phyloP scores from a whole-genome alignment of 2,113 vertebrate species.

The Ophthalmolycus amberensis region DNA sequence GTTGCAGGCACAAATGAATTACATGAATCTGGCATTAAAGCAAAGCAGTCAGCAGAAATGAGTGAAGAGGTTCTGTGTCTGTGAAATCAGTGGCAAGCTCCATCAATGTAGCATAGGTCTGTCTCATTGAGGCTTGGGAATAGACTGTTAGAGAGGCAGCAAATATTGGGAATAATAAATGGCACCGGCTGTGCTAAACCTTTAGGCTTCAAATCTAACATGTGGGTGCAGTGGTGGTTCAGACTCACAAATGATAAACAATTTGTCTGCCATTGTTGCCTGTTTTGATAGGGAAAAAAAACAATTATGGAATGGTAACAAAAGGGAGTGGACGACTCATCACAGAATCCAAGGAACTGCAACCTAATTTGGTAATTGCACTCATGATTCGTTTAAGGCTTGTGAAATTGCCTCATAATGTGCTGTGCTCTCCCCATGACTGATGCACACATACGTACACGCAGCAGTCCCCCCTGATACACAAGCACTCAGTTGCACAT shows the following conservation, averaged over 20 bases:
- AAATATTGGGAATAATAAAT: constrained; percentile 8
- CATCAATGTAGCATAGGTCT: constrained; percentile 5
- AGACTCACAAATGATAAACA: neutral
- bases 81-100: constrained; percentile 11
- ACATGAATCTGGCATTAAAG: neutral
- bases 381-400: constrained; percentile 24
- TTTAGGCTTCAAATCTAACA: constrained; percentile 18
- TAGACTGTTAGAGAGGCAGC: neutral
- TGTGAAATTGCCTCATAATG: constrained; percentile 40
- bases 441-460: neutral
- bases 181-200: neutral
- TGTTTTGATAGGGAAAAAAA: constrained; percentile 17
- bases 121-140: neutral
- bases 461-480: too few species aligned
- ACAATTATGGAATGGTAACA: constrained; percentile 28
- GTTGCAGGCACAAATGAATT: neutral
- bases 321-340: constrained; percentile 32
- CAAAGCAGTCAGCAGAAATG: constrained; percentile 1
- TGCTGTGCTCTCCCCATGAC: neutral
- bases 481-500: neutral
- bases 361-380: constrained; percentile 33
- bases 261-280: neutral
- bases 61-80: neutral
- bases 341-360: constrained; percentile 20
- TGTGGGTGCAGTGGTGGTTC: neutral